phyloP scores from a whole-genome alignment of 2,113 vertebrate species.

The Antennarius striatus region DNA sequence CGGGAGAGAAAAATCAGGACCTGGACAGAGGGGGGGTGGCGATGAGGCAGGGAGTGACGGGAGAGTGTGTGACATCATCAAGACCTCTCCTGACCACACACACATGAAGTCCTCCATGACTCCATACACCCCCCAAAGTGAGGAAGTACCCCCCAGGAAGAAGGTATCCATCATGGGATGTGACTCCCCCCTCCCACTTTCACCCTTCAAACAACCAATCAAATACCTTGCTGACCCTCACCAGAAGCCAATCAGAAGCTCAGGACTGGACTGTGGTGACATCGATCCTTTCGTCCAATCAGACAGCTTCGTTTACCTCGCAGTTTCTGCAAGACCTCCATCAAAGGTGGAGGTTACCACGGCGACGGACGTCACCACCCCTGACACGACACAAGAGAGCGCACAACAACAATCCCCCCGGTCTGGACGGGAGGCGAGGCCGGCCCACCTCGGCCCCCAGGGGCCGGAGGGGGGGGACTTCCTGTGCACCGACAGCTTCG shows the following conservation, averaged over 20 bases:
- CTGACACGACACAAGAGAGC: constrained; percentile 15
- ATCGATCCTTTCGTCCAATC: constrained; percentile 79
- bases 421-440: constrained; percentile 24
- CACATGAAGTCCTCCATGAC: not conserved
- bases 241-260: constrained; percentile 66
- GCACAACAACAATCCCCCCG: constrained; percentile 9
- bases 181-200: constrained; percentile 70
- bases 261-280: constrained; percentile 73
- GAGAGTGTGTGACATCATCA: constrained; percentile 29
- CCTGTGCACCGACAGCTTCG: constrained; percentile 82
- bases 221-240: constrained; percentile 59
- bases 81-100: constrained; percentile 1
- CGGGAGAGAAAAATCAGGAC: not conserved
- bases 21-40: not conserved
- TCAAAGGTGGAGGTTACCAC: constrained; percentile 35
- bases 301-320: constrained; percentile 82
- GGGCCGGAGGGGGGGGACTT: constrained; percentile 80
- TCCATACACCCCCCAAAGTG: constrained; percentile 14
- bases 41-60: constrained; percentile 16
- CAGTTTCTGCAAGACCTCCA: constrained; percentile 71
- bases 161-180: constrained; percentile 60
- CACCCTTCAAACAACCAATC: constrained; percentile 69
- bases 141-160: constrained; percentile 37
- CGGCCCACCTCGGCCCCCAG: constrained; percentile 41
- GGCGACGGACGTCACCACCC: constrained; percentile 17